Percentiles rank a stretch among this genome's conserved stretches.
Conservation (phyloP, 1,140 invertebrate species). For the Sitobion miscanthi region DNA sequence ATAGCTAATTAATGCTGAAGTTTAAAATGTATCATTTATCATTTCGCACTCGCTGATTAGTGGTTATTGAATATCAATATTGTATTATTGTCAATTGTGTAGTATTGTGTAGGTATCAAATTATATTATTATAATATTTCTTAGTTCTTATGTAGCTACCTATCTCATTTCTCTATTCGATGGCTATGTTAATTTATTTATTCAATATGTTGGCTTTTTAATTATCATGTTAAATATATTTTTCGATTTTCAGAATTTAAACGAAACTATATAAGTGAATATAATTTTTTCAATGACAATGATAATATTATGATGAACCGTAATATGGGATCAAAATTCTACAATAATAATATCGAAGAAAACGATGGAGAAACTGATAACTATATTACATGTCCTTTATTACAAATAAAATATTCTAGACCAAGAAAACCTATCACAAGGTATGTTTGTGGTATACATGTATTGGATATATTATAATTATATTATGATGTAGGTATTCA, state of each 20-base stretch:
- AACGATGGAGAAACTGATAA: conserved; percentile 51
- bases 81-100: too few species aligned
- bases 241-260: not conserved
- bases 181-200: not conserved
- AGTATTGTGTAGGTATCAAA: too few species aligned
- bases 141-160: not conserved
- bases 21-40: too few species aligned
- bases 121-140: not conserved
- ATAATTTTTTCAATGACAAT: not conserved
- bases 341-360: conserved; percentile 9
- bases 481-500: not conserved
- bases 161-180: too few species aligned
- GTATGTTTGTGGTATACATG: not conserved
- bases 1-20: too few species aligned
- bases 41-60: too few species aligned
- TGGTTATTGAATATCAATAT: too few species aligned
- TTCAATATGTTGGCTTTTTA: not conserved
- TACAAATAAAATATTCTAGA: conserved; percentile 42
- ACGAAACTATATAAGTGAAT: not conserved
- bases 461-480: not conserved
- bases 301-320: not conserved
- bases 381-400: conserved; percentile 45
- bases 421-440: conserved; percentile 46
- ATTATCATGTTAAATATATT: not conserved
- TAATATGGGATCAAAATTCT: not conserved